Percentiles rank a stretch among this genome's conserved stretches.
Evolutionary conservation across 2,797 vertebrate species (phyloP).

Genomic region (Octomys mimax): DNA sequence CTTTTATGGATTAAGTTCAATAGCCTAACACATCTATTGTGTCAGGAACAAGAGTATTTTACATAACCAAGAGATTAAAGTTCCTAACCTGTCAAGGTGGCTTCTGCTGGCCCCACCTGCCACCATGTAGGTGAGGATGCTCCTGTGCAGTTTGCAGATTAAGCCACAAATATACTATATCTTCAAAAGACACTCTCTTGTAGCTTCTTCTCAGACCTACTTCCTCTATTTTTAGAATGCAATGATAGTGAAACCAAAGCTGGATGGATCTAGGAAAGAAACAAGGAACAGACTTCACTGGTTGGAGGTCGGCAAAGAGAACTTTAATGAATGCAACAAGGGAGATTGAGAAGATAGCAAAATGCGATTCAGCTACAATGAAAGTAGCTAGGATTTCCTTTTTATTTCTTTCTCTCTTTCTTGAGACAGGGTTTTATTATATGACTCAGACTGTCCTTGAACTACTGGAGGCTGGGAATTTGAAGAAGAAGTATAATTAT

Average conservation of each 20-base stretch:
- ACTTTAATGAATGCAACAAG: background rate
- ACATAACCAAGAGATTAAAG: background rate
- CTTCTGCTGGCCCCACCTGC: background rate
- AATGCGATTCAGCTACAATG: background rate
- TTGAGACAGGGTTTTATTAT: background rate
- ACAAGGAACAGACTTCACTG: background rate
- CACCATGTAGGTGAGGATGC: background rate
- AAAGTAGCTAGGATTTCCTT: background rate
- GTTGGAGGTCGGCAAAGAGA: background rate
- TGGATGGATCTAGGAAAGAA: background rate
- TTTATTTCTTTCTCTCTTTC: background rate
- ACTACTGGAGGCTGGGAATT: background rate
- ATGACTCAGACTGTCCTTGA: background rate
- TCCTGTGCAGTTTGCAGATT: background rate
- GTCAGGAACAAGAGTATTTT: background rate
- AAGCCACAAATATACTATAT: background rate
- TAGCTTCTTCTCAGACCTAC: background rate
- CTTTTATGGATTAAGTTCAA: conserved; percentile 37
- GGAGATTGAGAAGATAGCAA: background rate
- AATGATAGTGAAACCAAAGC: background rate
- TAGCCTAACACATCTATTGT: conserved; percentile 7
- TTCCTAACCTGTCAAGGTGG: background rate
- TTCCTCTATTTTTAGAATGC: conserved; percentile 6
- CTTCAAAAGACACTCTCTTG: background rate
- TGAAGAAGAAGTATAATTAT: background rate